phyloP scores from a whole-genome alignment of 1,140 invertebrate genomes.

The Drosophila pseudoananassae region DNA sequence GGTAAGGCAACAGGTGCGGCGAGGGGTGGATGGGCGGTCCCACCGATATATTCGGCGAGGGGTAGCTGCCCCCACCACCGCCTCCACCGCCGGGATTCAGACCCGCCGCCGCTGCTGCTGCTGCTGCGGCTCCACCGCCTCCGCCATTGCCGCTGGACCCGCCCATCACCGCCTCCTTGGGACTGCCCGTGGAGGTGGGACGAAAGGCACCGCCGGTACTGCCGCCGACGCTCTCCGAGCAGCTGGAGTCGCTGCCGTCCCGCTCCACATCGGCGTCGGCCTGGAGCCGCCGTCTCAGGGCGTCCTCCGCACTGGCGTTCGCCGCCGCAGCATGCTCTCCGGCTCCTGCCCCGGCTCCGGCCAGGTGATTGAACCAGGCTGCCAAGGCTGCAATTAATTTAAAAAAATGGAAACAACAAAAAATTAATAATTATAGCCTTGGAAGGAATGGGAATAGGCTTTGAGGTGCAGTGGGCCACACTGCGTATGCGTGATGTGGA shows the following conservation, averaged over 20 bases:
- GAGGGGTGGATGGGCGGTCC: constrained; percentile 94
- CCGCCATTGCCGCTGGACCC: constrained; percentile 84
- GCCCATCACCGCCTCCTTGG: constrained; percentile 85
- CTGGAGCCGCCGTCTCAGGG: constrained; percentile 85
- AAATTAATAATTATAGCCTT: too few relatives aligned
- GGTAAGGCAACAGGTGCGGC: constrained; percentile 92
- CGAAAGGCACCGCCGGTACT: constrained; percentile 86
- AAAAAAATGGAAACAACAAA: neutral
- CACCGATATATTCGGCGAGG: constrained; percentile 93
- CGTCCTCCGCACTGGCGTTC: constrained; percentile 84
- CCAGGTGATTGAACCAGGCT: constrained; percentile 86
- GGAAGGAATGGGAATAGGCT: neutral
- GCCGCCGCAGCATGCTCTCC: constrained; percentile 84
- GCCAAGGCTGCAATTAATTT: constrained; percentile 66
- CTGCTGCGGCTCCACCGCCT: constrained; percentile 85
- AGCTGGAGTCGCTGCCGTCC: constrained; percentile 88
- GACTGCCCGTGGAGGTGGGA: constrained; percentile 85
- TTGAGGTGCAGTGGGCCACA: neutral
- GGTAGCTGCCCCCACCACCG: constrained; percentile 86
- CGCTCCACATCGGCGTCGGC: constrained; percentile 87
- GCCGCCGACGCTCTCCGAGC: constrained; percentile 87
- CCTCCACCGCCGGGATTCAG: constrained; percentile 80
- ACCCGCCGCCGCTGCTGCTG: constrained; percentile 85
- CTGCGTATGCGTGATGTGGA: neutral
- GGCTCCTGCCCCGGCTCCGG: constrained; percentile 76